Evolutionary conservation across 2,888 invertebrate species (phyloP).

Genomic region (Augochlorella aurata): DNA sequence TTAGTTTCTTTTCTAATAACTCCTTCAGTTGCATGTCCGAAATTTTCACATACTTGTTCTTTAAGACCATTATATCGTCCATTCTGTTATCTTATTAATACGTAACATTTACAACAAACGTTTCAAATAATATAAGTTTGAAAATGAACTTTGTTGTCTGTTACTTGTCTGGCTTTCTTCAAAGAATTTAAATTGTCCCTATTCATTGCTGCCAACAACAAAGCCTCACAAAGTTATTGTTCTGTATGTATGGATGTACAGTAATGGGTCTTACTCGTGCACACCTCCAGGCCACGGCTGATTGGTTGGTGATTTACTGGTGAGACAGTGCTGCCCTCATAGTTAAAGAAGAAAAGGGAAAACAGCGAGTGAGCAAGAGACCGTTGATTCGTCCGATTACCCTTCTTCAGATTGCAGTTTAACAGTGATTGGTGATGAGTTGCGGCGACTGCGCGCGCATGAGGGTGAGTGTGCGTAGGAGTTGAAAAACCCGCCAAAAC

Average conservation of each 20-base stretch:
- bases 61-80: conserved; percentile 33
- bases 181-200: conserved; percentile 19
- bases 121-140: background rate
- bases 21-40: conserved; percentile 24
- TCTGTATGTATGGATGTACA: background rate
- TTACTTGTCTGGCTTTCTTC: background rate
- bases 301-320: no score
- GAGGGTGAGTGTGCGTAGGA: no score
- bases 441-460: no score
- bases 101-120: background rate
- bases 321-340: no score
- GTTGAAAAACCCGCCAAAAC: no score
- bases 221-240: background rate
- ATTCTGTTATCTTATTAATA: conserved; percentile 9
- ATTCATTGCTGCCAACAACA: conserved; percentile 16
- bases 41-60: conserved; percentile 33
- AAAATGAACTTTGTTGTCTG: background rate
- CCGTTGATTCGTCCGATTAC: no score
- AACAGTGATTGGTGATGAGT: no score
- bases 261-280: no score
- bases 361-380: no score
- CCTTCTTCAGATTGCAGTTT: no score
- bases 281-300: no score
- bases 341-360: no score
- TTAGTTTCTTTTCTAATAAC: conserved; percentile 15